Conservation (phyloP, 2,113 vertebrate genomes). For the Anseranas semipalmata region DNA sequence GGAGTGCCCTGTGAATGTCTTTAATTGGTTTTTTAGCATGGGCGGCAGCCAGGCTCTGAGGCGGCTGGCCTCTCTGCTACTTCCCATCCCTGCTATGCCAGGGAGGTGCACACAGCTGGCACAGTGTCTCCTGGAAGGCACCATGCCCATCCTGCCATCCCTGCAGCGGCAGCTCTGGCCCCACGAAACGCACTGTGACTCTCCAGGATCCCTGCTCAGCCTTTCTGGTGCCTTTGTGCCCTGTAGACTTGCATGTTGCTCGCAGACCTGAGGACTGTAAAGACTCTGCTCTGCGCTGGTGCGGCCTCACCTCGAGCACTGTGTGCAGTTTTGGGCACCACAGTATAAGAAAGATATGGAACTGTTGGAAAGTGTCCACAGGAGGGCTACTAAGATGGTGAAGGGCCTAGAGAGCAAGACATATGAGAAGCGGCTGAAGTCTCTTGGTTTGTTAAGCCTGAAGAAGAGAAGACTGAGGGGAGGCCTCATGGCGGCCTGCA, state of each 20-base stretch:
- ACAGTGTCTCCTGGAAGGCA: not conserved
- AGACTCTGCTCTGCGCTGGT: too few species aligned
- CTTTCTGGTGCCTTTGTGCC: not conserved
- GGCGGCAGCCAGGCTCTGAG: not conserved
- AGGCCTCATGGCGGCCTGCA: too few species aligned
- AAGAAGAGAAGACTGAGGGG: too few species aligned
- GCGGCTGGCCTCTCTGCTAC: rapidly evolving
- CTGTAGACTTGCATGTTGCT: not conserved
- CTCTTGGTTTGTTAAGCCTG: too few species aligned
- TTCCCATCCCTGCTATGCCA: not conserved
- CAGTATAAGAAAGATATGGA: too few species aligned
- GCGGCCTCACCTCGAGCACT: too few species aligned
- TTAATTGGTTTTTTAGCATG: not conserved
- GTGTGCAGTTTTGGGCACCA: too few species aligned
- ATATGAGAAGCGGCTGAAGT: too few species aligned
- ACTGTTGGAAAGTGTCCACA: too few species aligned
- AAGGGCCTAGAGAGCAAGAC: too few species aligned
- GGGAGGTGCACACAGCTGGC: not conserved
- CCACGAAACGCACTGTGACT: not conserved
- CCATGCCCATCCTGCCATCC: not conserved
- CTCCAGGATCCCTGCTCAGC: not conserved
- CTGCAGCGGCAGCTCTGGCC: rapidly evolving
- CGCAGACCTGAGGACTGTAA: not conserved
- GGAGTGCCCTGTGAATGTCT: not conserved
- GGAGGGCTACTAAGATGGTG: too few species aligned